Evolutionary conservation across 2,888 invertebrate genomes (phyloP), one percentile per base, ranked within the genome.

Genomic region (Noctua janthe): DNA sequence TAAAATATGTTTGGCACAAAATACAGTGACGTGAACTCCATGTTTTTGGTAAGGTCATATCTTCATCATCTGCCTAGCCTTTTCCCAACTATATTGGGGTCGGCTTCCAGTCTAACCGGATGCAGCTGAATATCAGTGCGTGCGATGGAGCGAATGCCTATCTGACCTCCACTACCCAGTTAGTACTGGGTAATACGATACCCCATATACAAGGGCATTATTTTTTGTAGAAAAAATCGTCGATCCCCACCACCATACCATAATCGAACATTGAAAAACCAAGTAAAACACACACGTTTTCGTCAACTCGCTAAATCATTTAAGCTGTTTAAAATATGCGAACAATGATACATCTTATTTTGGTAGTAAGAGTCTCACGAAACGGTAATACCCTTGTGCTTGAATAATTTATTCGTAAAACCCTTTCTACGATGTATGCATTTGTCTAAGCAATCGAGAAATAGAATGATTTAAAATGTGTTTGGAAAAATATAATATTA

Each of bases 401-500:
- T 87, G 75, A 83, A 85, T 85, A 71, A 76, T 87, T 79, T 79
- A 85, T 84, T 71, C 4, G 29, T 56, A 79, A 66, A 84, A 84
- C 71, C 84, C 62, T 71, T 78, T 78, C 59, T 62, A 56, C 54
- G 17, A 74, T 71, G 15, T 76, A 51, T 73, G 71, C 84, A 70
- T 83, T 87, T 78, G 66, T 64, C 11, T 83, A 79, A 84, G 67
- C 47, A 76, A n/a, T 74, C 43, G 39, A 20, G 13, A 73, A 87
- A 64, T 76, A 54, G 17, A 82, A 75, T 79, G 35, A 84, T 76
- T 56, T 74, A 66, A 10, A 6, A 67, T 11, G 49, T 56, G n/a
- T 64, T 29, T 35, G 29, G 8, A 56, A 67, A 66, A 71, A 67
- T 62, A 56, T 17, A 49, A 56, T 17, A 49, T 20, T n/a, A 66